Conservation (phyloP, 2,888 invertebrate genomes). For the Scaptodrosophila latifasciaeformis region DNA sequence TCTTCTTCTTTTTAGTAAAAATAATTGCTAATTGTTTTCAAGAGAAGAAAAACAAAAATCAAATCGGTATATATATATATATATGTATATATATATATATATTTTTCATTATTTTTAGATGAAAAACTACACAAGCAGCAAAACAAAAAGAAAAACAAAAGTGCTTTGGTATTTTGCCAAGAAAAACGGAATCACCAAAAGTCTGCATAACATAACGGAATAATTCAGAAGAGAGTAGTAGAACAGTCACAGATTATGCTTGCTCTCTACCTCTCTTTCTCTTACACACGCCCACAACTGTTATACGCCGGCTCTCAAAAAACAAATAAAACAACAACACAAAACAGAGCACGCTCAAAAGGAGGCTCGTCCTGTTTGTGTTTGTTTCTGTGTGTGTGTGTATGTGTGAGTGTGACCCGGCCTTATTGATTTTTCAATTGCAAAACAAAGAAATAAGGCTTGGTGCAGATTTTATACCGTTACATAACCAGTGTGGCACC, state of each 20-base stretch:
- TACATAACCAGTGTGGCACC: conserved; percentile 30
- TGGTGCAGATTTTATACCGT: conserved; percentile 26
- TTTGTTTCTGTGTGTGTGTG: conserved; percentile 11
- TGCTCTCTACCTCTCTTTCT: neutral
- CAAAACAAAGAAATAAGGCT: conserved; percentile 8
- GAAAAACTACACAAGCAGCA: conserved; percentile 25
- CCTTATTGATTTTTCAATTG: conserved; percentile 41
- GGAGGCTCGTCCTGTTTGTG: conserved; percentile 59
- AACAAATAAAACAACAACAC: conserved; percentile 2
- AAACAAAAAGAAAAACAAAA: conserved; percentile 7
- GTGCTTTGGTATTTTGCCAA: conserved; percentile 1
- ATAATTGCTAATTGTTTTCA: no score
- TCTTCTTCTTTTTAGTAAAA: neutral
- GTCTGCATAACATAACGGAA: neutral
- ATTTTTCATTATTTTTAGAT: conserved; percentile 29
- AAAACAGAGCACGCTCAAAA: conserved; percentile 31
- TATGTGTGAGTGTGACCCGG: neutral
- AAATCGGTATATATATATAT: neutral
- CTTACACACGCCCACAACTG: neutral
- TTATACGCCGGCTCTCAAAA: neutral
- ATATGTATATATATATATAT: neutral
- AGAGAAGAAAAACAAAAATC: no score
- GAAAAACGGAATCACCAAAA: neutral
- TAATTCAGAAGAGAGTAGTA: neutral
- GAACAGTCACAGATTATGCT: neutral